Evolutionary conservation across 2,113 vertebrate genomes (phyloP).

Genomic region (Apeltes quadracus): DNA sequence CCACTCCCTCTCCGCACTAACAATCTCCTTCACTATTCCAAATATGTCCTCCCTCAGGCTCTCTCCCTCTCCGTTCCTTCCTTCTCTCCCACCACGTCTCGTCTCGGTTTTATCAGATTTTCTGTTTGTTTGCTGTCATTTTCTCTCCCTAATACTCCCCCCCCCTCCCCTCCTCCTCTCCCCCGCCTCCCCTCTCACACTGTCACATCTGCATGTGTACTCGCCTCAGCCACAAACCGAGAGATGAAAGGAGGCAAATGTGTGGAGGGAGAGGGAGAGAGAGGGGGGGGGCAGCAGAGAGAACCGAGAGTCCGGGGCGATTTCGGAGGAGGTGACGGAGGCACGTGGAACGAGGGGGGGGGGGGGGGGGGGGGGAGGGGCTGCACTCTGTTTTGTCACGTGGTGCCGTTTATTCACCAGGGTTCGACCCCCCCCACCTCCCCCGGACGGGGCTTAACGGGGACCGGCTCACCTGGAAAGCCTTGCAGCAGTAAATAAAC

Average conservation of each 20-base stretch:
- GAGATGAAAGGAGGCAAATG: conserved; percentile 18
- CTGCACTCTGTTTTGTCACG: too few species aligned
- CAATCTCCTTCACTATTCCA: conserved; percentile 67
- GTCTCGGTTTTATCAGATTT: conserved; percentile 59
- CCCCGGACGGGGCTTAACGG: conserved; percentile 43
- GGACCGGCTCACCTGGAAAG: conserved; percentile 66
- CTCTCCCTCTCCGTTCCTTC: conserved; percentile 34
- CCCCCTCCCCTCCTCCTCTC: conserved; percentile 45
- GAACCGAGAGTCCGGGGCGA: conserved; percentile 50
- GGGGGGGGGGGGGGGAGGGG: too few species aligned
- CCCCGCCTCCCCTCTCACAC: conserved; percentile 60
- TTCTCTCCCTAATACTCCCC: conserved; percentile 54
- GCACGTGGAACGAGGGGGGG: conserved; percentile 67
- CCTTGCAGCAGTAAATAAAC: conserved; percentile 76
- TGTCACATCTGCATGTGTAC: conserved; percentile 66
- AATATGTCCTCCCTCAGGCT: conserved; percentile 64
- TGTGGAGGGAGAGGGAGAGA: not conserved
- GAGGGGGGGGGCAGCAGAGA: conserved; percentile 8
- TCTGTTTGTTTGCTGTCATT: conserved; percentile 68
- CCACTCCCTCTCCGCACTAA: conserved; percentile 47
- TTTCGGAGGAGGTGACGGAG: conserved; percentile 75
- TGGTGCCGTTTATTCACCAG: too few species aligned
- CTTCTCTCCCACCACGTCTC: conserved; percentile 8
- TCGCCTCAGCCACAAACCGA: conserved; percentile 54
- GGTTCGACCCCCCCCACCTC: too few species aligned